These are phyloP conservation scores for Cynopterus brachyotis DNA, from an alignment of 2,113 vertebrate species.

Conservation along the genomic window DNA sequence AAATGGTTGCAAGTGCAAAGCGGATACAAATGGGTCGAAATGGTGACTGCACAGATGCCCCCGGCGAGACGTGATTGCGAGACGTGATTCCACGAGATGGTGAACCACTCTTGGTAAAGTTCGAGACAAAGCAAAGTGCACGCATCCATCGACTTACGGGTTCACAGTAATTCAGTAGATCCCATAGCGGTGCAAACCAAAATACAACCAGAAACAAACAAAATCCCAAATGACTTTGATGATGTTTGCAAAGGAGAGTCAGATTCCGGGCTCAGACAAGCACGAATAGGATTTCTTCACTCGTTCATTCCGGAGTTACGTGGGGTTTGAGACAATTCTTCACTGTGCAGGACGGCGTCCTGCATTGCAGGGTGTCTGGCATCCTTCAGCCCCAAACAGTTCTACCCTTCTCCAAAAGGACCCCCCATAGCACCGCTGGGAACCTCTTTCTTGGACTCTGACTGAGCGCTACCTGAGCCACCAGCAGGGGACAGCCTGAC, in stretches of 20 bases:
- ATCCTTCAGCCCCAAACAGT: neutral
- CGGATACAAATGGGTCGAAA: neutral
- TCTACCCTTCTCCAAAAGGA: neutral
- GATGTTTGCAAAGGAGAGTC: neutral
- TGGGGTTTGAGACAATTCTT: neutral
- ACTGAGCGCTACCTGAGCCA: neutral
- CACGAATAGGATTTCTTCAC: neutral
- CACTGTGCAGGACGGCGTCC: too few relatives aligned
- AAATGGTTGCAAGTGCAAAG: neutral
- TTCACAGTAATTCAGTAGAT: neutral
- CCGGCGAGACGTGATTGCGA: neutral
- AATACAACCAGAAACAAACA: neutral
- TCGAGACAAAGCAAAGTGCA: neutral
- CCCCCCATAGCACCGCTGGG: rapidly evolving
- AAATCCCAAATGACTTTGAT: neutral
- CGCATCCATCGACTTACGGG: neutral
- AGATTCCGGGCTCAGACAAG: neutral
- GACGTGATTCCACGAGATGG: neutral
- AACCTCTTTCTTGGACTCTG: neutral
- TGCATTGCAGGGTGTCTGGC: rapidly evolving
- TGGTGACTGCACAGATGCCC: rapidly evolving
- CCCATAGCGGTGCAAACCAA: neutral
- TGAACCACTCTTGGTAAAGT: neutral
- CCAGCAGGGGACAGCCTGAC: conserved; percentile 39
- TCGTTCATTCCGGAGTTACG: neutral